Conservation (phyloP, 1,140 invertebrate genomes). For the Acromyrmex charruanus region DNA sequence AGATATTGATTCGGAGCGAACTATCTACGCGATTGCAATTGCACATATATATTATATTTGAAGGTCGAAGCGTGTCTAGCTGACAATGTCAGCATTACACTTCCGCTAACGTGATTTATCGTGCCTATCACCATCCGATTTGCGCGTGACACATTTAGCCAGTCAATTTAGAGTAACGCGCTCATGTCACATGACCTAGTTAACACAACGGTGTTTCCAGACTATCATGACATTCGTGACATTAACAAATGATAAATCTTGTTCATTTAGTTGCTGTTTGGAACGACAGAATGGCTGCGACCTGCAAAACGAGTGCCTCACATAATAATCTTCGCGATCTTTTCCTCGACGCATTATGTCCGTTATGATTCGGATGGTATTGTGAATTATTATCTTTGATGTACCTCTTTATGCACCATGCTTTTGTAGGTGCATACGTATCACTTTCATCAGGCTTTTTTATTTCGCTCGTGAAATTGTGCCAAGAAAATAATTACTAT, state of each 20-base stretch:
- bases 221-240: not conserved
- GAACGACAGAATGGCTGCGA: not conserved
- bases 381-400: conserved; percentile 56
- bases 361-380: conserved; percentile 32
- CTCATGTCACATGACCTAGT: not conserved
- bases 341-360: conserved; percentile 2
- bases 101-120: conserved; percentile 58
- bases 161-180: not conserved
- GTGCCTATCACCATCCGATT: conserved; percentile 17
- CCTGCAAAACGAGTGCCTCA: not conserved
- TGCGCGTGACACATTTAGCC: conserved; percentile 6
- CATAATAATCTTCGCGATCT: conserved; percentile 29
- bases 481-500: not conserved
- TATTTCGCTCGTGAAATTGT: not conserved
- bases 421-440: conserved; percentile 4
- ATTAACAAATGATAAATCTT: conserved; percentile 31
- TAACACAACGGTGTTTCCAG: conserved; percentile 10
- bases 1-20: conserved; percentile 34
- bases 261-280: not conserved
- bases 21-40: not conserved
- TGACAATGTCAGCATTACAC: conserved; percentile 39
- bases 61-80: conserved; percentile 16
- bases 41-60: not conserved
- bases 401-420: conserved; percentile 31
- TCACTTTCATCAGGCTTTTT: conserved; percentile 34